These are phyloP conservation scores for Sinelater perroti DNA, from an alignment of 2,888 invertebrate species.

Conservation along the genomic window DNA sequence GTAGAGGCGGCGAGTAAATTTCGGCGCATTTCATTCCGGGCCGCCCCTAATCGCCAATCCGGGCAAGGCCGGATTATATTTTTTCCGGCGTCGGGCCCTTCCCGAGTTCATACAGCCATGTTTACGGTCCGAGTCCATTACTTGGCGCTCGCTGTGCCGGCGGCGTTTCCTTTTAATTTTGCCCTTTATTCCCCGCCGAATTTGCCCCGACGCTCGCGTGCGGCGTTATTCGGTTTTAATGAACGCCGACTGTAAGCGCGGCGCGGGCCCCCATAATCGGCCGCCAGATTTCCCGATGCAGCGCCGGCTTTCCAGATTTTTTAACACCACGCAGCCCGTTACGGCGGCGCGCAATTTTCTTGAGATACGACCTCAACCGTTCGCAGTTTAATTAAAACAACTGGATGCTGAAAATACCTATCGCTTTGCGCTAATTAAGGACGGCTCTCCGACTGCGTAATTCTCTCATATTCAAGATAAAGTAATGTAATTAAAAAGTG, in stretches of 20 bases:
- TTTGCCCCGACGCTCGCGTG: slow-evolving; percentile 1
- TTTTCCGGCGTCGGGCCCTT: slow-evolving; percentile 5
- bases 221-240: not conserved
- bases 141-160: slow-evolving; percentile 5
- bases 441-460: not conserved
- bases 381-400: slow-evolving; percentile 13
- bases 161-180: slow-evolving; percentile 14
- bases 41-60: slow-evolving; percentile 5
- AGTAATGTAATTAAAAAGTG: slow-evolving; percentile 10
- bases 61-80: slow-evolving; percentile 2
- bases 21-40: too few species aligned
- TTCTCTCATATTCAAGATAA: slow-evolving; percentile 7
- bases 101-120: not conserved
- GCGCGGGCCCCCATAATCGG: too few species aligned
- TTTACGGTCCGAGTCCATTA: slow-evolving; percentile 13
- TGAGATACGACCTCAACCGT: slow-evolving; percentile 10
- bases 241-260: too few species aligned
- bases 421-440: slow-evolving; percentile 14
- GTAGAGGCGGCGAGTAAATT: too few species aligned
- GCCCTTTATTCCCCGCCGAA: not conserved
- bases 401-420: slow-evolving; percentile 5
- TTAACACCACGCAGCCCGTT: slow-evolving; percentile 3
- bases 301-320: not conserved
- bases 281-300: too few species aligned
- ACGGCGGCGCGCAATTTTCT: slow-evolving; percentile 12